Evolutionary conservation across 1,140 invertebrate species (phyloP).

Genomic region (Ips typographus): DNA sequence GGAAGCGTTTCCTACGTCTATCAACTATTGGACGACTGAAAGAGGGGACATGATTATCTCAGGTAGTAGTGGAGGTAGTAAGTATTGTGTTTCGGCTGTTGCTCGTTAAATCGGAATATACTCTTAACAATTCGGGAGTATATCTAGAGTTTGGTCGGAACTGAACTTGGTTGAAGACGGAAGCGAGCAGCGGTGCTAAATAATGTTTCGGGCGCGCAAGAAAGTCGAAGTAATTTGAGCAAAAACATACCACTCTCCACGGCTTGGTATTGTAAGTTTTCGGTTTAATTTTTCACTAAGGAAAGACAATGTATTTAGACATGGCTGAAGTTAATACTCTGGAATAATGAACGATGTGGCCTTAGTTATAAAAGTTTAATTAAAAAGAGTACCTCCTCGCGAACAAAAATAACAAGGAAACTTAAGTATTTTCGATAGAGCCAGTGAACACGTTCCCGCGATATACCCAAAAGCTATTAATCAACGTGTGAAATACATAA

Average conservation of each 20-base stretch:
- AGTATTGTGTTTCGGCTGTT: slow-evolving; percentile 43
- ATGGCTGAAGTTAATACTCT: slow-evolving; percentile 6
- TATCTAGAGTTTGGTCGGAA: no score
- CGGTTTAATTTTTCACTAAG: no score
- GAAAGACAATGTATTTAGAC: neutral
- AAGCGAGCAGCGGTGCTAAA: no score
- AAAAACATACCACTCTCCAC: no score
- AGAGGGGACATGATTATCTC: slow-evolving; percentile 85
- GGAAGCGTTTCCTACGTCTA: slow-evolving; percentile 84
- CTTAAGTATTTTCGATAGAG: slow-evolving; percentile 28
- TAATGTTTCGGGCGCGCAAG: no score
- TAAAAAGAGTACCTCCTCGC: slow-evolving; percentile 23
- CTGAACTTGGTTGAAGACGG: no score
- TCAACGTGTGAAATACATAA: slow-evolving; percentile 36
- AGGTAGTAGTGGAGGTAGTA: slow-evolving; percentile 62
- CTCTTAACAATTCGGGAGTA: no score
- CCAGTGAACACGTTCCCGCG: slow-evolving; percentile 29
- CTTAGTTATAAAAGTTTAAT: slow-evolving; percentile 28
- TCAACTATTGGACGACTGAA: slow-evolving; percentile 87
- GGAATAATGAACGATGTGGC: slow-evolving; percentile 18
- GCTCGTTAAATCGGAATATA: slow-evolving; percentile 22
- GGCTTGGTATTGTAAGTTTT: no score
- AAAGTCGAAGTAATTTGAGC: no score
- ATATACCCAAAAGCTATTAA: slow-evolving; percentile 34
- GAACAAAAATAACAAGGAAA: slow-evolving; percentile 28